These are phyloP conservation scores for Apostichopus leukothele DNA, from an alignment of 53 echinoderm and acorn worm genomes.

Conservation along the genomic window DNA sequence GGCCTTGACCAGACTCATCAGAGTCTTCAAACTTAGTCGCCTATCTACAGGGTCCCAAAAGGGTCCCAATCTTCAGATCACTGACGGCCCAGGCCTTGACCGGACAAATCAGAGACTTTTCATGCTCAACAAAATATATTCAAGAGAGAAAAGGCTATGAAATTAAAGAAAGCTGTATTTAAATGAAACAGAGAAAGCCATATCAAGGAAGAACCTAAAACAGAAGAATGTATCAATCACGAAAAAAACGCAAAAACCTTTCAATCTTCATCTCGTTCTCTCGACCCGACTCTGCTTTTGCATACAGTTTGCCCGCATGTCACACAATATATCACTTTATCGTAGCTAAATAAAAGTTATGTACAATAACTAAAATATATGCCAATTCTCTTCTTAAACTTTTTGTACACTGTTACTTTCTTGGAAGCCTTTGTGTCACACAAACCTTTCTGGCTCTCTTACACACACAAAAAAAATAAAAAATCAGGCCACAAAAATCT, in stretches of 20 bases:
- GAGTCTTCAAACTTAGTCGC: no score
- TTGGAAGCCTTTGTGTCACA: conserved; percentile 3
- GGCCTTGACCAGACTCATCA: no score
- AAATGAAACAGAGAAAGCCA: no score
- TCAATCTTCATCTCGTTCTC: background rate
- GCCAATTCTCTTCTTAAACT: background rate
- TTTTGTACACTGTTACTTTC: background rate
- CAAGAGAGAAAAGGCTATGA: no score
- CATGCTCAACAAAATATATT: no score
- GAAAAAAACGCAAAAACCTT: background rate
- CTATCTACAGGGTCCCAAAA: no score
- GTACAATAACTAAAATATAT: conserved; percentile 3
- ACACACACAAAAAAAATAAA: no score
- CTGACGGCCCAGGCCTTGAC: no score
- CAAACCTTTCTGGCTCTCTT: background rate
- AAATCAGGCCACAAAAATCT: no score
- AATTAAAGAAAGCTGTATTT: no score
- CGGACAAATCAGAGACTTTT: no score
- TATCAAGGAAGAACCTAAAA: background rate
- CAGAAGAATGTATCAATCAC: background rate
- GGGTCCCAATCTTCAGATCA: no score
- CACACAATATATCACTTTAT: background rate
- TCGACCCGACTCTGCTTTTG: background rate
- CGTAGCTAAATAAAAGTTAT: background rate
- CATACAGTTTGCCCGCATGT: background rate